Evolutionary conservation across 2,888 invertebrate genomes (phyloP), one percentile per base, ranked within the genome.

Genomic region (Athalia circularis): DNA sequence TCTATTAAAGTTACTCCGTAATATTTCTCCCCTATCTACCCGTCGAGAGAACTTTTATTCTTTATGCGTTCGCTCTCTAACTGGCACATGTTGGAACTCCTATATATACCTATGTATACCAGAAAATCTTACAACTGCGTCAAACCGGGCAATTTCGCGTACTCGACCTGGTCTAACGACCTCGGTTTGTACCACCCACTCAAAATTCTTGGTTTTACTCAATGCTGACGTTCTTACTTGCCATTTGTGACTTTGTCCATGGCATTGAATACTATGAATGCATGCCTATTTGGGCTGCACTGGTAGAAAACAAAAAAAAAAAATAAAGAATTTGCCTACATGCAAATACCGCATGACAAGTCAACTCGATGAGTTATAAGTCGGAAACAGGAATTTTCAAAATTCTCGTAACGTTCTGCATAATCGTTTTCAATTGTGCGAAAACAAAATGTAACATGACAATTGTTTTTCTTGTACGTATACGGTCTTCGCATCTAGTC

Each of bases 1-100:
- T 72, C 75, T 61, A 64, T 75, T 75, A 75, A 62, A 75, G 75
- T 75, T 75, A 75, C 75, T 29, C 62, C 9, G 75, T 62, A 62
- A 75, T 75, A 75, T 62, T 75, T 75, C 43, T 75, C 75, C 75
- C 75, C 62, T 75, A 75, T 75, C 75, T 75, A 45, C 29, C 15
- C 29, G 75, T 72, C 59, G 72, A 72, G 72, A 43, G 57, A 45
- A 72, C 59, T 72, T 68, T 72, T 72, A 72, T 72, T 72, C 72
- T 72, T 57, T 72, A 72, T 72, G 45, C 72, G 72, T 59, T 72
- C 13, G 29, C 29, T 29, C 72, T 72, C 59, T 47, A 59, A 72
- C 72, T 59, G 57, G 72, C 47, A 72, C 45, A 72, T 47, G 59
- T 45, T 43, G 47, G 13, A 15, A 59, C 72, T 43, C 13, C 45